phyloP scores from a whole-genome alignment of 2,113 vertebrate genomes.

The Burhinus oedicnemus region DNA sequence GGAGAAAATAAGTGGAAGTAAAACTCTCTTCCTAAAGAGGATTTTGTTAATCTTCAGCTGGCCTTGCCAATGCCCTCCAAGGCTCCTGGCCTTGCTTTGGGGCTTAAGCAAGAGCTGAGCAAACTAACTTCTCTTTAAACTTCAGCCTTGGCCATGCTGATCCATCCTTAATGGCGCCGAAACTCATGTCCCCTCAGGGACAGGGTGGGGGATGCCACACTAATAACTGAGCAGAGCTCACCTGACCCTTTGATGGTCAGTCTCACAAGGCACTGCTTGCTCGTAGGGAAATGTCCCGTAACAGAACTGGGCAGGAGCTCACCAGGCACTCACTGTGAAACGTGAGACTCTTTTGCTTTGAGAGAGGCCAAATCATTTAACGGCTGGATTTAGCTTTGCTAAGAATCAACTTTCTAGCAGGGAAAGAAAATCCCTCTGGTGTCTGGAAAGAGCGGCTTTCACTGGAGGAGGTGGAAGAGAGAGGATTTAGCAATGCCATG shows the following conservation, averaged over 20 bases:
- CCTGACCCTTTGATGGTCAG: neutral
- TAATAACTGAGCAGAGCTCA: neutral
- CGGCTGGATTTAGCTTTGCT: neutral
- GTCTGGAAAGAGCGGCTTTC: neutral
- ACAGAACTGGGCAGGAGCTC: neutral
- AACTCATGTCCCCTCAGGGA: accelerated
- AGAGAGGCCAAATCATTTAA: neutral
- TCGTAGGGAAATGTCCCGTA: accelerated
- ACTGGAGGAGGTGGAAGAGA: neutral
- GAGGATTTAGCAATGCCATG: neutral
- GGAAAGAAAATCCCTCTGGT: neutral
- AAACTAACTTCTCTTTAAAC: constrained; percentile 31
- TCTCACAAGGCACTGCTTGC: accelerated
- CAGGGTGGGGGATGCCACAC: neutral
- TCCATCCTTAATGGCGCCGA: neutral
- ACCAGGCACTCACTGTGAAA: neutral
- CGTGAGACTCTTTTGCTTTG: neutral
- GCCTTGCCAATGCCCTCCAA: constrained; percentile 56
- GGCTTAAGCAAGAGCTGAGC: constrained; percentile 45
- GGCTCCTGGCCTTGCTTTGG: constrained; percentile 18
- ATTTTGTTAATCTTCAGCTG: constrained; percentile 58
- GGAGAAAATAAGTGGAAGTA: constrained; percentile 41
- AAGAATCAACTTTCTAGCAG: neutral
- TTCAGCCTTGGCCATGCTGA: neutral
- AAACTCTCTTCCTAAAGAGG: constrained; percentile 60